These are phyloP conservation scores for Crotalus helleri DNA, from an alignment of 2,113 vertebrate species.

Conservation along the genomic window DNA sequence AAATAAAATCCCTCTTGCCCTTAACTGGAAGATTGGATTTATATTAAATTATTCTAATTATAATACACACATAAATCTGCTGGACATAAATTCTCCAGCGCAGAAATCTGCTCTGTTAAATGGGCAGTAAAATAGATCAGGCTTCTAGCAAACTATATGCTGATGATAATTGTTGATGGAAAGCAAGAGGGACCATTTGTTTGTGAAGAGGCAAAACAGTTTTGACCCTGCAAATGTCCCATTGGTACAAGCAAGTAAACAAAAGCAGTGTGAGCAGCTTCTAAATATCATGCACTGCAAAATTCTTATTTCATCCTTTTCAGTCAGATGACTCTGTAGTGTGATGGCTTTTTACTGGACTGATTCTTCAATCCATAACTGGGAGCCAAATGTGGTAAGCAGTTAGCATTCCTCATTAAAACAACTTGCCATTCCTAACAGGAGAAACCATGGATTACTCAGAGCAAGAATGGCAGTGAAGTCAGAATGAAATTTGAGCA, in stretches of 20 bases:
- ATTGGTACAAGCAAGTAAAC: constrained; percentile 1
- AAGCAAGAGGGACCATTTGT: not conserved
- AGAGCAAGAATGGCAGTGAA: not conserved
- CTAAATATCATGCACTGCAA: constrained; percentile 11
- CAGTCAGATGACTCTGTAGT: not conserved
- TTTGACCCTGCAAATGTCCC: not conserved
- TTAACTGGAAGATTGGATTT: not conserved
- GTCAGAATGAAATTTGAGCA: not conserved
- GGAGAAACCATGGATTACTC: not conserved
- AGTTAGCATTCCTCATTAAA: too few relatives aligned
- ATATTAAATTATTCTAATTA: not conserved
- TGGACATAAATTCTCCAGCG: not conserved
- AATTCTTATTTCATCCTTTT: not conserved
- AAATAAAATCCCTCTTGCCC: not conserved
- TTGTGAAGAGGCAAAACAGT: not conserved
- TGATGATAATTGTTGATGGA: not conserved
- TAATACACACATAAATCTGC: not conserved
- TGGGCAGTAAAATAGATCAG: not conserved
- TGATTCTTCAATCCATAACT: too few relatives aligned
- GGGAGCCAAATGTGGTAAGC: not conserved
- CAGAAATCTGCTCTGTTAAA: not conserved
- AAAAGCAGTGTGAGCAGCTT: constrained; percentile 24
- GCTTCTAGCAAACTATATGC: not conserved
- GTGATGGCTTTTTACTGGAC: not conserved
- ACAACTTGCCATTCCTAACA: too few relatives aligned